Base-by-base conservation (phyloP, 2,888 invertebrate species). In the Hyposoter didymator region DNA sequence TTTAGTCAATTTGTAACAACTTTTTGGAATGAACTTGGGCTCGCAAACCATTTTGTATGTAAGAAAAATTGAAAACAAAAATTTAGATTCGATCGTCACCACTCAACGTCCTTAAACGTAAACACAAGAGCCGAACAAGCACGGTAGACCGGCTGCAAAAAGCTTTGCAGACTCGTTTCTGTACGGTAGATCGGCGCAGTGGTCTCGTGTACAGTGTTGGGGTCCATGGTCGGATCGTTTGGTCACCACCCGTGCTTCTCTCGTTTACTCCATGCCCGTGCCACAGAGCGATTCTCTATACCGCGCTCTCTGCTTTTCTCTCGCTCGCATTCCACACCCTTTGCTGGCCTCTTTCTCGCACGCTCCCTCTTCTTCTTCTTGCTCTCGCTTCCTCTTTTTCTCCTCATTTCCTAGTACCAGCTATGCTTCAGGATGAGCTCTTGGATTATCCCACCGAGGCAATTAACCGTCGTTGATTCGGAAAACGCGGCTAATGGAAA, bases 391-490 rank as follows among this genome's bases (percentile, higher is more conserved):
- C n/a, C 47, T 69, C 78, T 62, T 69, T 47, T 19, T 67, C 52
- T 49, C 32, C 43, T 66, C 73, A 32, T 73, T 43, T 55, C 12
- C 69, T 45, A 70, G 43, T 72, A 62, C 59, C 32, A 19, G 64
- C 70, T 70, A 69, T 78, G 81, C 75, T 82, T 66, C 78, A 45
- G 78, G 81, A 76, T 83, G 83, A 87, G 87, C 84, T 73, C 67
- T 85, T 82, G 83, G 87, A 87, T 87, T 87, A 88, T 87, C 87
- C 87, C 84, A 80, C 66, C 62, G 86, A 84, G 86, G 84, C 87
- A 87, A 88, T 88, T 88, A 88, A 88, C 87, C 86, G 88, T 84
- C 87, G 85, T 84, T 88, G 87, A 88, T 88, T 88, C 84, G 86
- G 86, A 88, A 88, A 88, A 88, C 82, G 86, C 82, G 84, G 84